A percentile compares a stretch with the other conserved stretches of the same genome.
These are phyloP conservation scores for Penaeus vannamei DNA, from an alignment of 1,140 invertebrate genomes.

Conservation along the genomic window DNA sequence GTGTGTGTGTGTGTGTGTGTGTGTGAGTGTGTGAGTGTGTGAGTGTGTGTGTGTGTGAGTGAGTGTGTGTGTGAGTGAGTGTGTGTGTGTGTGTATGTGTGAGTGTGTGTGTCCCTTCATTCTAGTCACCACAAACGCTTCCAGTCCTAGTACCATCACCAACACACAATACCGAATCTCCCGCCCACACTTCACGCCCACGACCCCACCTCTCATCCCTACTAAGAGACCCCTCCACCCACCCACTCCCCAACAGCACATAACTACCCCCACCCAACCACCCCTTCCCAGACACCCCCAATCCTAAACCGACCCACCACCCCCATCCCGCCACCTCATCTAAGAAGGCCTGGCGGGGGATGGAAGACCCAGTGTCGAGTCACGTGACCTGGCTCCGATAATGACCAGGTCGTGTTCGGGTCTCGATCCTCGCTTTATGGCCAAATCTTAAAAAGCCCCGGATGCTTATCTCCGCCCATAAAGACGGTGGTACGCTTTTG, in stretches of 20 bases:
- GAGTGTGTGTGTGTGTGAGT: background rate
- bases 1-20: background rate
- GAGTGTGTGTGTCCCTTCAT: too few species aligned
- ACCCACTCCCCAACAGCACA: too few species aligned
- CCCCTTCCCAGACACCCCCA: background rate
- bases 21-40: background rate
- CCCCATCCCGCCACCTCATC: background rate
- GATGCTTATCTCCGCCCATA: background rate
- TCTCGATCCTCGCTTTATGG: too few species aligned
- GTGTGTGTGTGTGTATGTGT: background rate
- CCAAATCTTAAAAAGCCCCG: too few species aligned
- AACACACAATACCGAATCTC: too few species aligned
- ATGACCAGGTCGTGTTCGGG: too few species aligned
- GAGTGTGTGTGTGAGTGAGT: background rate
- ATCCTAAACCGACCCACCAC: background rate
- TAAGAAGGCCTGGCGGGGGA: background rate
- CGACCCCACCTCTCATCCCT: too few species aligned
- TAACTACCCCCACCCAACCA: background rate
- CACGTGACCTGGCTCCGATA: too few species aligned
- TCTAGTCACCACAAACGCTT: too few species aligned
- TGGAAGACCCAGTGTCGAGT: too few species aligned
- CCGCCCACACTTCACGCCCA: too few species aligned
- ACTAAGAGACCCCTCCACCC: background rate
- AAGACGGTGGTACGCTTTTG: background rate
- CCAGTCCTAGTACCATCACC: too few species aligned